phyloP scores from a whole-genome alignment of 2,797 vertebrate genomes.

The Myotis daubentonii region DNA sequence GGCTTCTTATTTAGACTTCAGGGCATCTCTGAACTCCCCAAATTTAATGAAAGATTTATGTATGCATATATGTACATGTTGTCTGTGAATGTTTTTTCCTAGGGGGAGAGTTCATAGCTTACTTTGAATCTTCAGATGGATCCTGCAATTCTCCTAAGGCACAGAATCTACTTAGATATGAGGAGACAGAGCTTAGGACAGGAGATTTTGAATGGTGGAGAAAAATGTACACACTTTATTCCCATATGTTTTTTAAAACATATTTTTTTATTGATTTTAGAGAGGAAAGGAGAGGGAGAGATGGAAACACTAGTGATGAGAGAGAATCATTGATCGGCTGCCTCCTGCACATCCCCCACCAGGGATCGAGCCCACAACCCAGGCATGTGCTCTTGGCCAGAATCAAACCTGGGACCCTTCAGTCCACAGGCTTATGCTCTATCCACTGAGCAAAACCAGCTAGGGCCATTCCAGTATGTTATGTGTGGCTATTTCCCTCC shows the following conservation, averaged over 20 bases:
- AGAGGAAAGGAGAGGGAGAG: too few relatives aligned
- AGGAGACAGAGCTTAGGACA: not conserved
- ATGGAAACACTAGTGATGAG: too few relatives aligned
- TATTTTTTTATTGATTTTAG: too few relatives aligned
- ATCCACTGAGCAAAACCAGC: too few relatives aligned
- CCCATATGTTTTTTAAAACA: not conserved
- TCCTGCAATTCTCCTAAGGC: not conserved
- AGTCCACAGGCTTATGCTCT: too few relatives aligned
- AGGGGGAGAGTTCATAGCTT: not conserved
- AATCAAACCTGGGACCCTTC: too few relatives aligned
- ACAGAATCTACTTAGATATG: conserved; percentile 25
- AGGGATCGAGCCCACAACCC: too few relatives aligned
- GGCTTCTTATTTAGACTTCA: conserved; percentile 30
- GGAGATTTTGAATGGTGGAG: not conserved
- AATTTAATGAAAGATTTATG: not conserved
- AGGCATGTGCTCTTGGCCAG: too few relatives aligned
- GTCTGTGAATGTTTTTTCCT: not conserved
- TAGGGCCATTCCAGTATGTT: not conserved
- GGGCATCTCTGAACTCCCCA: not conserved
- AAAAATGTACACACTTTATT: not conserved
- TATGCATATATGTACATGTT: not conserved
- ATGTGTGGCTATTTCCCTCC: not conserved
- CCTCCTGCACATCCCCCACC: too few relatives aligned
- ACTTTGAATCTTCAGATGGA: not conserved
- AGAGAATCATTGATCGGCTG: too few relatives aligned